Conservation (phyloP, 2,113 vertebrate genomes). For the Trogon surrucura region DNA sequence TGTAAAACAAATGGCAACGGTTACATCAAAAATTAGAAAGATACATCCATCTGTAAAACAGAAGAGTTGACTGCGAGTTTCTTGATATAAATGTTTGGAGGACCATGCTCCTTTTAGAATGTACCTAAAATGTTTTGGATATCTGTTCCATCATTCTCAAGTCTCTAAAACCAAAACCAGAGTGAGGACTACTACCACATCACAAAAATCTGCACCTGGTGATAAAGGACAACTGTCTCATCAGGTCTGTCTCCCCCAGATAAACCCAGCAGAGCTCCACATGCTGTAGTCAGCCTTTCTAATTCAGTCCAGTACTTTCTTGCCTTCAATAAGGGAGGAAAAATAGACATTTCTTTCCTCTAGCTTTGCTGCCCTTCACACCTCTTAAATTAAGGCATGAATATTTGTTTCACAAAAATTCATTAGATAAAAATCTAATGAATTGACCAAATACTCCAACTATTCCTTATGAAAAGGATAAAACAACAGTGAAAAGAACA, state of each 20-base stretch:
- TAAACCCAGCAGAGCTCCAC: not conserved
- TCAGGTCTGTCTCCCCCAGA: not conserved
- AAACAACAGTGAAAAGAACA: not conserved
- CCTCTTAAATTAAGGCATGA: not conserved
- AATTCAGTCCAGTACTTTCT: not conserved
- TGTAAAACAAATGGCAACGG: not conserved
- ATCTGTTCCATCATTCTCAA: not conserved
- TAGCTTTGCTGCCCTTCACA: not conserved
- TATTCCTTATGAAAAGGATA: not conserved
- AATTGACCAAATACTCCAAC: not conserved
- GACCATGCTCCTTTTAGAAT: not conserved
- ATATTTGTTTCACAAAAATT: not conserved
- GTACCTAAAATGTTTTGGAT: not conserved
- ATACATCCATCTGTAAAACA: not conserved
- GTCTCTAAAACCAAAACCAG: not conserved
- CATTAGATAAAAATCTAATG: not conserved
- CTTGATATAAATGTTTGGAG: not conserved
- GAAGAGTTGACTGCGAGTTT: not conserved
- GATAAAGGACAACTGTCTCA: not conserved
- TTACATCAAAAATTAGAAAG: not conserved
- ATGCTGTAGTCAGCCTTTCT: not conserved
- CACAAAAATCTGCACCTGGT: not conserved
- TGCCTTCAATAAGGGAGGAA: not conserved
- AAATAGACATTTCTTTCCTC: not conserved
- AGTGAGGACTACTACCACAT: not conserved